phyloP scores from a whole-genome alignment of 2,797 vertebrate genomes.

The Sebastes kiyomatsui region DNA sequence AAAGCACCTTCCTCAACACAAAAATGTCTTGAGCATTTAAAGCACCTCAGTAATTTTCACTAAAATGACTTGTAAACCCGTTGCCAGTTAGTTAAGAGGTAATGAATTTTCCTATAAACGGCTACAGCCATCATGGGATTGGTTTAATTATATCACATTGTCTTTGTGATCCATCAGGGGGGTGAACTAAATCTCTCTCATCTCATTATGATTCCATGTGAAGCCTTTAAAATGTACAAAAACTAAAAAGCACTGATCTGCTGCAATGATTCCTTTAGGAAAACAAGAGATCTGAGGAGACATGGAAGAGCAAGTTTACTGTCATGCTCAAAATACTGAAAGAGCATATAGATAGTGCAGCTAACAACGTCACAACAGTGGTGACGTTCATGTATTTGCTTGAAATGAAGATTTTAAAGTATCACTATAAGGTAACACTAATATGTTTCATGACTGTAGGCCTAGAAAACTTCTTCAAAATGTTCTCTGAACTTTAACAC shows the following conservation, averaged over 20 bases:
- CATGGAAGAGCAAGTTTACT: not conserved
- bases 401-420: not conserved
- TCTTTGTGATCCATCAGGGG: slow-evolving; percentile 38
- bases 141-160: slow-evolving; percentile 51
- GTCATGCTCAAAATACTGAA: not conserved
- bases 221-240: slow-evolving; percentile 20
- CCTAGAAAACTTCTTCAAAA: not conserved
- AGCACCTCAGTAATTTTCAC: slow-evolving; percentile 4
- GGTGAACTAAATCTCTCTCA: slow-evolving; percentile 40
- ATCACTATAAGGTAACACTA: not conserved
- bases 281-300: not conserved
- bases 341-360: not conserved
- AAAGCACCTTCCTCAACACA: not conserved
- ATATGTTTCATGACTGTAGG: not conserved
- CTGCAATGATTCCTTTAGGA: slow-evolving; percentile 6
- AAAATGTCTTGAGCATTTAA: not conserved
- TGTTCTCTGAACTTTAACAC: not conserved
- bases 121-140: slow-evolving; percentile 51
- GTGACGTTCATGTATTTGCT: not conserved
- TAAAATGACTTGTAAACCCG: slow-evolving; percentile 39
- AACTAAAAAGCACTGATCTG: slow-evolving; percentile 24
- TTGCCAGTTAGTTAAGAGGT: slow-evolving; percentile 17
- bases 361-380: not conserved
- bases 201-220: slow-evolving; percentile 32
- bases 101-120: slow-evolving; percentile 50